phyloP scores from a whole-genome alignment of 2,888 invertebrate species.

The Pseudanteris insignis region DNA sequence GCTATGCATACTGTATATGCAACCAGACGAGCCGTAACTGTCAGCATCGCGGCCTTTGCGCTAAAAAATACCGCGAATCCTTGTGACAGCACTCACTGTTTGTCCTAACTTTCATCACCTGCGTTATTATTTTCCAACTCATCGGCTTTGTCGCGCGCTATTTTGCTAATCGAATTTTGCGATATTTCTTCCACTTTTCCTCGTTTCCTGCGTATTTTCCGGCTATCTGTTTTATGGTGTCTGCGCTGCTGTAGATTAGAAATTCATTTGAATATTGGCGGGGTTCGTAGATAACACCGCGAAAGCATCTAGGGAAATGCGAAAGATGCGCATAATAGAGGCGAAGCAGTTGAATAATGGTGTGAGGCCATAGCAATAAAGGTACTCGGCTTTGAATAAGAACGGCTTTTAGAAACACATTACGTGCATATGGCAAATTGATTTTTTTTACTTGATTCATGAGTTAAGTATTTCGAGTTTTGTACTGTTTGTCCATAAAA shows the following conservation, averaged over 20 bases:
- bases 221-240: conserved; percentile 46
- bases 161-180: background rate
- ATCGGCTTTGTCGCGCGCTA: background rate
- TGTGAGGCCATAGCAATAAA: too few relatives aligned
- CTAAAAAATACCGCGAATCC: too few relatives aligned
- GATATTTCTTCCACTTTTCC: conserved; percentile 6
- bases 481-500: too few relatives aligned
- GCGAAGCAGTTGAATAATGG: conserved; percentile 31
- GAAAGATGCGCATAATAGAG: conserved; percentile 43
- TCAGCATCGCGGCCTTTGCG: background rate
- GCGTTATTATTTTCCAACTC: background rate
- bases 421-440: too few relatives aligned
- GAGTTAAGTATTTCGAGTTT: too few relatives aligned
- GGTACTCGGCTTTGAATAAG: too few relatives aligned
- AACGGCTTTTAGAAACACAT: too few relatives aligned
- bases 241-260: conserved; percentile 65
- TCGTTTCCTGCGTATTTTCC: conserved; percentile 18
- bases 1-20: conserved; percentile 43
- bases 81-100: too few relatives aligned
- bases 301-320: conserved; percentile 47
- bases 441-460: too few relatives aligned
- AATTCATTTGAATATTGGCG: conserved; percentile 69
- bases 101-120: too few relatives aligned
- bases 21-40: conserved; percentile 11
- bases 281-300: conserved; percentile 54